phyloP scores from a whole-genome alignment of 2,113 vertebrate species.

The Callipepla squamata region DNA sequence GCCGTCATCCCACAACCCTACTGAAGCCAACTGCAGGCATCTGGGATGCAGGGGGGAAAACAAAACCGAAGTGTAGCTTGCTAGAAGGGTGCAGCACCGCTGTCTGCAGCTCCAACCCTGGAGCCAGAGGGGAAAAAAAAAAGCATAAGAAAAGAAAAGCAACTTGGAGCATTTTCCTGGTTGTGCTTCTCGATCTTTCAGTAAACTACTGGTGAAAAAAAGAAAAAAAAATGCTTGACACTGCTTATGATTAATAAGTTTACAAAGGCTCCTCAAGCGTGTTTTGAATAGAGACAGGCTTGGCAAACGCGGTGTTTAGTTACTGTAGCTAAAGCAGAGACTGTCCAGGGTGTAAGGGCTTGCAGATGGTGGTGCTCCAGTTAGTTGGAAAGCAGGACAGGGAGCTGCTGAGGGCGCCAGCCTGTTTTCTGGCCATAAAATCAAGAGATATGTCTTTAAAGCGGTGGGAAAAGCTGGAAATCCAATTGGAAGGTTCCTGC shows the following conservation, averaged over 20 bases:
- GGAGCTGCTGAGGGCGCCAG: not conserved
- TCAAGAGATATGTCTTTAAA: not conserved
- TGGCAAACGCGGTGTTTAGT: conserved; percentile 3
- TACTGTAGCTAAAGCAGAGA: conserved; percentile 18
- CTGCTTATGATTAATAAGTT: not conserved
- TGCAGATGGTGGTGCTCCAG: not conserved
- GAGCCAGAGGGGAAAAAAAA: not conserved
- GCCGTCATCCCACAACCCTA: fast-evolving
- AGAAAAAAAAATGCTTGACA: not conserved
- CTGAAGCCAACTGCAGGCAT: not conserved
- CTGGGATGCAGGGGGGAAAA: not conserved
- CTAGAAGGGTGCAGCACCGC: fast-evolving
- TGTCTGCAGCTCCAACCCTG: not conserved
- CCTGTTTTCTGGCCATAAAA: not conserved
- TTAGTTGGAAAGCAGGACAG: not conserved
- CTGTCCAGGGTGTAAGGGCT: not conserved
- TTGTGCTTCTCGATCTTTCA: not conserved
- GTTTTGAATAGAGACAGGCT: not conserved
- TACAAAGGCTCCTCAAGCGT: not conserved
- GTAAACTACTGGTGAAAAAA: not conserved
- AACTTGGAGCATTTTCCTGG: not conserved
- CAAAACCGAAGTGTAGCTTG: not conserved
- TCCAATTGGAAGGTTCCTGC: not conserved
- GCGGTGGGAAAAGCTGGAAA: not conserved
- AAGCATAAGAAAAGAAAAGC: not conserved